phyloP scores from a whole-genome alignment of 2,113 vertebrate species.

The Xiphorhynchus elegans region DNA sequence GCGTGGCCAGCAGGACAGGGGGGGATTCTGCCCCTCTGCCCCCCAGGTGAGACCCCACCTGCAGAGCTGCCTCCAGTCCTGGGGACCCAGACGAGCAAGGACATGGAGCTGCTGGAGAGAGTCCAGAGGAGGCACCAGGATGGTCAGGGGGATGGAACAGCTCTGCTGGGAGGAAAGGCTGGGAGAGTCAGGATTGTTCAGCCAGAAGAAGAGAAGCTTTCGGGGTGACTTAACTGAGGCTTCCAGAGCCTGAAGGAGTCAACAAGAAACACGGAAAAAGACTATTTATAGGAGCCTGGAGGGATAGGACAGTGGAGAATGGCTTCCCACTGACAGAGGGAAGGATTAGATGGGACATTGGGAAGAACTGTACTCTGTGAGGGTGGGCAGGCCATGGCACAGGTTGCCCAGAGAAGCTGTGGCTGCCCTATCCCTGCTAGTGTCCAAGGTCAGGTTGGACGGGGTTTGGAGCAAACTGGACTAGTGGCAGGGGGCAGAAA shows the following conservation, averaged over 20 bases:
- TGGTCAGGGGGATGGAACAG: neutral
- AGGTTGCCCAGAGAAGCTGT: too few species aligned
- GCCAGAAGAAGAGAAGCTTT: neutral
- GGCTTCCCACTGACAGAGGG: neutral
- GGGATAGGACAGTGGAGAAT: neutral
- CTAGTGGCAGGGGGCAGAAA: rapidly evolving
- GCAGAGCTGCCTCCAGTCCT: neutral
- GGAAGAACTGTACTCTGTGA: neutral
- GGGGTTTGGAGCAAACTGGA: neutral
- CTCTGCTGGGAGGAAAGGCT: neutral
- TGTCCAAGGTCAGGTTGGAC: neutral
- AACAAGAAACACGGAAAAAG: neutral
- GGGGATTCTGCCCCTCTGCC: neutral
- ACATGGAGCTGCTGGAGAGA: neutral
- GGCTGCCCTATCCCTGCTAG: neutral
- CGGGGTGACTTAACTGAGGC: neutral
- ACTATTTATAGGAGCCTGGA: rapidly evolving
- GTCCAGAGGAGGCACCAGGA: neutral
- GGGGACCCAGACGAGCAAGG: neutral
- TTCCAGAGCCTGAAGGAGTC: neutral
- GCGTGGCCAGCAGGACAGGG: neutral
- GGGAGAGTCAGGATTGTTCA: neutral
- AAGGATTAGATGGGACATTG: neutral
- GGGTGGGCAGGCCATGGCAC: neutral
- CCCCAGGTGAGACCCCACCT: neutral